Evolutionary conservation across 2,888 invertebrate species (phyloP).

Genomic region (Xestia xanthographa): DNA sequence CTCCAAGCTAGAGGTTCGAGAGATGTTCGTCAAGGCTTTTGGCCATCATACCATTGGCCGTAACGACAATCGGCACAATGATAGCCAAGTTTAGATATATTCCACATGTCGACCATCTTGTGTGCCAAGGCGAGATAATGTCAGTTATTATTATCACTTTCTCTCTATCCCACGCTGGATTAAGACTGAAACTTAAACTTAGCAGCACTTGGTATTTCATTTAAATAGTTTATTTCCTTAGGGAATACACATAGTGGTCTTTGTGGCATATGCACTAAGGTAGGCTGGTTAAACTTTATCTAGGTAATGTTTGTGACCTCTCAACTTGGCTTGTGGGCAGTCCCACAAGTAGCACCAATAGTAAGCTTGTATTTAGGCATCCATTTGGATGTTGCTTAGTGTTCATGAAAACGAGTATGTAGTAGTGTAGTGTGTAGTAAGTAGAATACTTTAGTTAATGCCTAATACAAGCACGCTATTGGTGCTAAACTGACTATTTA

Average conservation of each 20-base stretch:
- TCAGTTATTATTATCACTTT: not conserved
- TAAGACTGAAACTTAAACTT: not conserved
- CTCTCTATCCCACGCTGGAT: not conserved
- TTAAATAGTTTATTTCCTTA: conserved; percentile 5
- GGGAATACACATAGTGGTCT: conserved; percentile 14
- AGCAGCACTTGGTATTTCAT: not conserved
- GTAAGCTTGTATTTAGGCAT: not conserved
- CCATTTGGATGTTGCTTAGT: not conserved
- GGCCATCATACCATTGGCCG: too few relatives aligned
- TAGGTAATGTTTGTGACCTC: not conserved
- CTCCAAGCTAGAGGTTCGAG: too few relatives aligned
- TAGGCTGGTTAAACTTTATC: not conserved
- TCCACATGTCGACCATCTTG: not conserved
- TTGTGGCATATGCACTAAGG: not conserved
- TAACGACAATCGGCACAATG: too few relatives aligned
- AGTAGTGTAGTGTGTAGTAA: too few relatives aligned
- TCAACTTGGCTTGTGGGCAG: not conserved
- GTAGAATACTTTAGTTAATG: not conserved
- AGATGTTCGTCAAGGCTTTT: too few relatives aligned
- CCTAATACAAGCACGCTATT: not conserved
- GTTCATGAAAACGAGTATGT: not conserved
- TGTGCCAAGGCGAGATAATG: not conserved
- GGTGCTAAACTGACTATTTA: too few relatives aligned
- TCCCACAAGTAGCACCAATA: not conserved
- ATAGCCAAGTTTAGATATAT: too few relatives aligned